These are phyloP conservation scores for Aptenodytes patagonicus DNA, from an alignment of 2,113 vertebrate genomes.

Conservation along the genomic window DNA sequence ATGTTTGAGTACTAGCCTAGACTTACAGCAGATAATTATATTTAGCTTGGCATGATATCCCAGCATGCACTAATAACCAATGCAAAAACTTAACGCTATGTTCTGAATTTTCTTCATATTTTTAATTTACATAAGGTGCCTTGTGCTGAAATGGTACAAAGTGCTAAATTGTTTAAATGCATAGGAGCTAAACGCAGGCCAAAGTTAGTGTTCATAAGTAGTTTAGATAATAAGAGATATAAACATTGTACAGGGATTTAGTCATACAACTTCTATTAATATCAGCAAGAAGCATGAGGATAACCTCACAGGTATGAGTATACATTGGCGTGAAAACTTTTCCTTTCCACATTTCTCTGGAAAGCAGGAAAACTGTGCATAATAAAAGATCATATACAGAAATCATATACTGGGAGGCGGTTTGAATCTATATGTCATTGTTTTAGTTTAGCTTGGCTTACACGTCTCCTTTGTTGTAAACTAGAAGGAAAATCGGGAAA, in stretches of 20 bases:
- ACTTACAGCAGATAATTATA: neutral
- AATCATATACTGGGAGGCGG: neutral
- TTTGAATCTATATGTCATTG: neutral
- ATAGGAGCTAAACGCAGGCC: neutral
- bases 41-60: neutral
- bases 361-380: neutral
- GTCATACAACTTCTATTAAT: neutral
- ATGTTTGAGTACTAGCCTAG: neutral
- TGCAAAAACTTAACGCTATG: neutral
- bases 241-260: neutral
- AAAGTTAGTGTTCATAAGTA: neutral
- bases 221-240: neutral
- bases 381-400: neutral
- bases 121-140: neutral
- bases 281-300: neutral
- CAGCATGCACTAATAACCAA: neutral
- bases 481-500: neutral
- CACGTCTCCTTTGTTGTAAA: neutral
- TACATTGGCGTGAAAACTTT: neutral
- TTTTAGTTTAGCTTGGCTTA: neutral
- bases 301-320: neutral
- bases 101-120: neutral
- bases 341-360: neutral
- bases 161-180: neutral
- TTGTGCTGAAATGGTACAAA: neutral